Base-by-base conservation (phyloP, 2,888 invertebrate species). In the Meloe dianella region DNA sequence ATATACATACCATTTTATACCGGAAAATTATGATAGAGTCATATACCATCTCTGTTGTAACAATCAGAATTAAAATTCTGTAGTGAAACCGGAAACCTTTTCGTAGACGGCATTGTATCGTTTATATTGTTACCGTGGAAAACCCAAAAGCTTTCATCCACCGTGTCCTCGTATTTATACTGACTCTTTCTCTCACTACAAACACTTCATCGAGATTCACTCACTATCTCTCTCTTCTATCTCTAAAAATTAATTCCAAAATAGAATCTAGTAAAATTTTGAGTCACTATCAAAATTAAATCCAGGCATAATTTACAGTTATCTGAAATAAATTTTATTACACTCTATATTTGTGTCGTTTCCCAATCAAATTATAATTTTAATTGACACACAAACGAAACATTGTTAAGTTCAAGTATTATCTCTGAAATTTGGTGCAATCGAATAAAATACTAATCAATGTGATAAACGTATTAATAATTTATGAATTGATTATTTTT, bases 401-500 rank as follows among this genome's bases (percentile, higher is more conserved):
- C 72, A 77, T 77, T 76, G 77, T 76, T 78, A 79, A 74, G 74
- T 73, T 72, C 71, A 76, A 75, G 74, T 73, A 75, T 73, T 74
- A 20, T n/a, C 1, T n/a, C n/a, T 38, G 0, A n/a, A 2, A 12
- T 6, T n/a, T 12, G 12, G 12, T 10, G 7, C 5, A n/a, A 41
- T 41, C 17, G 10, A 41, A 17, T n/a, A 5, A 41, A 41, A 41
- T 17, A 17, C 41, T 17, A 3, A 7, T 35, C 6, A 5, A 32
- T 7, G 3, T 32, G 4, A 32, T 7, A 6, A 1, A 35, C 1
- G 4, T 35, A 4, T 35, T 3, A 41, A 41, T 41, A 41, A 41
- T 17, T 17, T 17, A 41, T 5, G 14, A 17, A 14, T 57, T 20
- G 12, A n/a, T n/a, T n/a, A n/a, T n/a, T 14, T 73, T 74, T 72